Base-by-base conservation (phyloP, 2,113 vertebrate genomes). In the Grammomys surdaster region DNA sequence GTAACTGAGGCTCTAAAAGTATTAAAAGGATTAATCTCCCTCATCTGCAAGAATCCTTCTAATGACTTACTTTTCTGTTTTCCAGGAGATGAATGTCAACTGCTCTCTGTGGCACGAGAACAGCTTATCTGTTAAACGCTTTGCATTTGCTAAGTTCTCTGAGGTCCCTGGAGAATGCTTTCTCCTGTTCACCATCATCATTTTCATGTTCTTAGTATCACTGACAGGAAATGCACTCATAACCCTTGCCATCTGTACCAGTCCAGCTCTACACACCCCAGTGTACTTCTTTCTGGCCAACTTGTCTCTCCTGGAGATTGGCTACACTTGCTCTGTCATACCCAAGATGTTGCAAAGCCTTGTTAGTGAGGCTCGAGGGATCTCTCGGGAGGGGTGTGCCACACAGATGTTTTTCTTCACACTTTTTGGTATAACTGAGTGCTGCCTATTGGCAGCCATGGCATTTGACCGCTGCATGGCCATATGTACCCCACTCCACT, bases 241-340 rank as follows among this genome's bases (percentile, higher is more conserved):
- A 43, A 63, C 93, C 0, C 12, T 96, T 14, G 19, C 96, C 10
- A 95, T 98, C 20, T 69, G 72, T 13, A 69, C 84, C 77, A 94
- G 82, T 48, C 17, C 78, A 0, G 54, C 2, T 6, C 95, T 97
- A 19, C 95, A 98, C 20, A 96, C 67, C 0, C 97, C 95, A 22
- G 97, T 97, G 97, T 97, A 97, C 63, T 92, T 98, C 81, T 98
- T 98, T 28, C 89, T 98, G 72, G 58, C 88, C 86, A 98, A 97
- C 36, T 75, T 98, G 54, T 96, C 97, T 17, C n/a, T 98, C 77
- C 72, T 95, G 4, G 97, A 98, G 89, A 97, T 98, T 36, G 91
- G 93, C 60, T 96, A 95, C 40, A 97, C 95, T 0, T 96, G 84
- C 13, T 84, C 94, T 3, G 93, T 97, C 54, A 67, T 94, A 43